Percentiles rank a stretch among this genome's conserved stretches.
Conservation (phyloP, 64 coral and sea anemone species). For the Anthopleura sola region DNA sequence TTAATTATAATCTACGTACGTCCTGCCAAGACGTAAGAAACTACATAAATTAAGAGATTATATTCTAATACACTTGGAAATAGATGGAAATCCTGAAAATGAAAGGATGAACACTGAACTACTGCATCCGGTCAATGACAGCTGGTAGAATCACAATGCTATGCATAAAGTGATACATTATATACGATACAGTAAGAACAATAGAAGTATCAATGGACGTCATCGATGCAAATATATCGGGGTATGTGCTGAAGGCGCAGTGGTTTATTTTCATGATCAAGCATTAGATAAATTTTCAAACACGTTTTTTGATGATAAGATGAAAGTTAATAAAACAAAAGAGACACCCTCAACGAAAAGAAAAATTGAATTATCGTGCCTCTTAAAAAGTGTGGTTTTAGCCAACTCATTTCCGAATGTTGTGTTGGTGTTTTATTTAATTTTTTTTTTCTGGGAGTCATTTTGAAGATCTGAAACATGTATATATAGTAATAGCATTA, state of each 20-base stretch:
- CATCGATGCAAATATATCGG: neutral
- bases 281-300: too few relatives aligned
- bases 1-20: neutral
- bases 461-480: too few relatives aligned
- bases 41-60: neutral
- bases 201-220: neutral
- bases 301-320: too few relatives aligned
- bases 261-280: neutral
- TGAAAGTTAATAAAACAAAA: too few relatives aligned
- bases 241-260: neutral
- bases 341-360: too few relatives aligned
- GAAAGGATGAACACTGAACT: neutral
- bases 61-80: neutral
- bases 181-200: neutral
- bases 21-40: neutral
- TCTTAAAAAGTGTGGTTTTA: too few relatives aligned
- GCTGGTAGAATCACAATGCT: neutral
- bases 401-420: too few relatives aligned
- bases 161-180: neutral
- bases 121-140: neutral
- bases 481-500: neutral
- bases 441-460: too few relatives aligned
- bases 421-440: too few relatives aligned
- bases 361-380: too few relatives aligned
- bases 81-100: neutral